These are phyloP conservation scores for Gerris buenoi DNA, from an alignment of 1,140 invertebrate genomes.

Conservation along the genomic window DNA sequence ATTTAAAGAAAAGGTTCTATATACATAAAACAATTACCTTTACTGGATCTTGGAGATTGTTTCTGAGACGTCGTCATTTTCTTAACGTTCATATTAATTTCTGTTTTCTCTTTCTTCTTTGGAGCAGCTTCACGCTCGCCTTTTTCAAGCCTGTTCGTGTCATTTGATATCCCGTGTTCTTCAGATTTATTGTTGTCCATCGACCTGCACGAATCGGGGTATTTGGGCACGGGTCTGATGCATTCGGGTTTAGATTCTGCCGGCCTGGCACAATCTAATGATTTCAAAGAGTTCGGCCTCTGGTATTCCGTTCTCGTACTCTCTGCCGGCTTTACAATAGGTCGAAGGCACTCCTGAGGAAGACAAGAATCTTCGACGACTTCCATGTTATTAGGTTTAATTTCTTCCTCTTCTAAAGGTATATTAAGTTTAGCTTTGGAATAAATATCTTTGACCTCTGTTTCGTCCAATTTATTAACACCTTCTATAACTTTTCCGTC, in stretches of 20 bases:
- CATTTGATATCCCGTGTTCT: slow-evolving; percentile 15
- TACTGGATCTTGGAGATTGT: not conserved
- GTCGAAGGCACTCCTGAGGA: not conserved
- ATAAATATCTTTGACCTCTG: not conserved
- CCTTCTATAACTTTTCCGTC: slow-evolving; percentile 10
- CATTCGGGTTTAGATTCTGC: not conserved
- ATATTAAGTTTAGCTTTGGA: not conserved
- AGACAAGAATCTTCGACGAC: not conserved
- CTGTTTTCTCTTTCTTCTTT: slow-evolving; percentile 32
- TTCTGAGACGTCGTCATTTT: not conserved
- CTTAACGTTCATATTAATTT: slow-evolving; percentile 25
- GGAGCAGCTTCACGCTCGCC: slow-evolving; percentile 13
- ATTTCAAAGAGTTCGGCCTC: not conserved
- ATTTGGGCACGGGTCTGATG: not conserved
- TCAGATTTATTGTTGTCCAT: too few species aligned
- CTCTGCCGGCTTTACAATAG: not conserved
- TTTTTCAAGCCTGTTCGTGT: slow-evolving; percentile 17
- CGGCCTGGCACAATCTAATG: not conserved
- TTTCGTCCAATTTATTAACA: not conserved
- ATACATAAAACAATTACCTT: too few species aligned
- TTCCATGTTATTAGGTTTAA: not conserved
- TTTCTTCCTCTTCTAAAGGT: not conserved
- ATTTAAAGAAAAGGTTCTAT: too few species aligned
- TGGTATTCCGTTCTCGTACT: not conserved
- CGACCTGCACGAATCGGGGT: too few species aligned